phyloP scores from a whole-genome alignment of 2,888 invertebrate species.

The Eulithis prunata region DNA sequence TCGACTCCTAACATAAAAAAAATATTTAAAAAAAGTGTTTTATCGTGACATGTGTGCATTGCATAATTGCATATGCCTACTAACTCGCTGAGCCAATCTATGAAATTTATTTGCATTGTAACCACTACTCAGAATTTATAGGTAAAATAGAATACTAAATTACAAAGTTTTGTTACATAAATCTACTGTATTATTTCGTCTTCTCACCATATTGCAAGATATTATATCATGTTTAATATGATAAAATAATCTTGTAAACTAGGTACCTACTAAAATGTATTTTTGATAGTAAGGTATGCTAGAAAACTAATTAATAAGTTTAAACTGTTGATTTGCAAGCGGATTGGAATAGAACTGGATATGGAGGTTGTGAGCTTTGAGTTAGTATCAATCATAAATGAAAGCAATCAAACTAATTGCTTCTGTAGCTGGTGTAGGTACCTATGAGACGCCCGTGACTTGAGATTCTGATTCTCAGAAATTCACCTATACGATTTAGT shows the following conservation, averaged over 20 bases:
- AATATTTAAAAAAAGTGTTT: neutral
- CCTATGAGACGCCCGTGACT: constrained; percentile 9
- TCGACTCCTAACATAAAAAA: neutral
- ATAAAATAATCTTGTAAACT: too few relatives aligned
- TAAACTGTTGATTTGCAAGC: constrained; percentile 15
- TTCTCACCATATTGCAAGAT: too few relatives aligned
- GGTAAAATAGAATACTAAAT: too few relatives aligned
- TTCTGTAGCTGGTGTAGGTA: constrained; percentile 3
- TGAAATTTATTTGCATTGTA: too few relatives aligned
- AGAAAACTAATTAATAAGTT: neutral
- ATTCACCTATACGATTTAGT: constrained; percentile 8
- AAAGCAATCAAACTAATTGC: constrained; percentile 30
- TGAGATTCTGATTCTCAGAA: constrained; percentile 17
- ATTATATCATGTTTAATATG: too few relatives aligned
- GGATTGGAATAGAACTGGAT: constrained; percentile 9
- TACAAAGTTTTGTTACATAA: too few relatives aligned
- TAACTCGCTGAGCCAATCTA: too few relatives aligned
- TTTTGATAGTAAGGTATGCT: neutral
- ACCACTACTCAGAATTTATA: too few relatives aligned
- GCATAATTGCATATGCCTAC: too few relatives aligned
- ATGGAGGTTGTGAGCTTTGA: constrained; percentile 18
- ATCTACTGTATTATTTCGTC: too few relatives aligned
- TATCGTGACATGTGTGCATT: too few relatives aligned
- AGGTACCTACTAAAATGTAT: too few relatives aligned
- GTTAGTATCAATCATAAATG: constrained; percentile 27